Base-by-base conservation (phyloP, 2,888 invertebrate genomes). In the Leucozona laternaria region DNA sequence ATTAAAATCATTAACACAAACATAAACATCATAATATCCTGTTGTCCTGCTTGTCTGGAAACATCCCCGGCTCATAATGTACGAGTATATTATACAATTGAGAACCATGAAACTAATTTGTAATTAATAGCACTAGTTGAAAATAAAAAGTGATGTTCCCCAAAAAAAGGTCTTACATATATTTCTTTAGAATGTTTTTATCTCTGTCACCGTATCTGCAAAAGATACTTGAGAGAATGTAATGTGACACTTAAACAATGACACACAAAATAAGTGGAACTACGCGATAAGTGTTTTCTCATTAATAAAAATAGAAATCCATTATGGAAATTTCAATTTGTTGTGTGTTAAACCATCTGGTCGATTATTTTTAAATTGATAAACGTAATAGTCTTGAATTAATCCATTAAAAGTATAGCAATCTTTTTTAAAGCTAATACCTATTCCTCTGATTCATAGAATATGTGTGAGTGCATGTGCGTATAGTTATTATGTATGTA, bases 11-110 rank as follows among this genome's bases (percentile, higher is more conserved):
- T 17, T 45, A 45, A 45, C 45, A 5, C 45, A 8, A 45, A 10
- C 45, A 45, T 45, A 45, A 45, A 45, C 45, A 45, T 45, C 17
- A 2, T 45, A 8, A 75, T 79, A 83, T 90, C 90, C 91, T 91
- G 91, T 89, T 58, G 15, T 13, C 20, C 34, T 31, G 34, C 7
- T 25, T 57, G 17, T 37, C 34, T 58, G 2, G 17, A 58, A 34
- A 55, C 55, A 25, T 17, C 17, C 43, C 15, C 15, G 2, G 5
- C n/a, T 15, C 3, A 40, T 13, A 37, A 15, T 40, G 0, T 5
- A 40, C 15, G 2, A 11, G 13, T 13, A n/a, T n/a, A 31, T 10
- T 57, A n/a, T 13, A 13, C 2, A 58, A 31, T 13, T 4, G 34
- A 20, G 7, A 58, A 2, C 0, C 20, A 58, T 31, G 8, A 15